Evolutionary conservation across 2,797 vertebrate species (phyloP).

Genomic region (Fratercula arctica): DNA sequence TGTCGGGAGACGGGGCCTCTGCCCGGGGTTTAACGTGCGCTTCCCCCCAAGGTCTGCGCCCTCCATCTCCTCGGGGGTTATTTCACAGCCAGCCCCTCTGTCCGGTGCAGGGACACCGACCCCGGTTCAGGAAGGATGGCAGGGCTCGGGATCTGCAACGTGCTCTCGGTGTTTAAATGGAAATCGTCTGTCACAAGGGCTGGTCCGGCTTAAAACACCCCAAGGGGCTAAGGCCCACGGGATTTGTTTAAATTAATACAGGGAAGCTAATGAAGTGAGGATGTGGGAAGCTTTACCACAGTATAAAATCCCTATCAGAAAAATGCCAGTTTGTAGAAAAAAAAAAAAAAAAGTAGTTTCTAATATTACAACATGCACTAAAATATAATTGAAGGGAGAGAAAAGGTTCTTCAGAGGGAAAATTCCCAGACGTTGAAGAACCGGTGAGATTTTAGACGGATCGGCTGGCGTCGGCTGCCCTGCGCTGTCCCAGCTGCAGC

Average conservation of each 20-base stretch:
- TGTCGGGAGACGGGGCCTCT: too few relatives aligned
- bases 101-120: accelerated
- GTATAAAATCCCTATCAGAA: neutral
- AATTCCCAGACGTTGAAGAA: neutral
- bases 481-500: neutral
- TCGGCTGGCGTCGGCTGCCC: neutral
- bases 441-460: neutral
- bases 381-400: neutral
- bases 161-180: neutral
- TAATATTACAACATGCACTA: neutral
- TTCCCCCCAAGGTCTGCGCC: accelerated
- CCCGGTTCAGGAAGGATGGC: neutral
- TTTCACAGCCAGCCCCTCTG: neutral
- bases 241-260: neutral
- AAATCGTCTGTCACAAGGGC: neutral
- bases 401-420: neutral
- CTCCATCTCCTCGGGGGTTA: neutral
- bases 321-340: neutral
- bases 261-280: neutral
- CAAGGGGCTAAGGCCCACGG: accelerated
- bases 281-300: neutral
- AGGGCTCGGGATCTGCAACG: accelerated
- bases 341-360: neutral
- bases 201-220: neutral
- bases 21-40: too few relatives aligned